Evolutionary conservation across 1,140 invertebrate genomes (phyloP).

Genomic region (Pogonomyrmex californicus): DNA sequence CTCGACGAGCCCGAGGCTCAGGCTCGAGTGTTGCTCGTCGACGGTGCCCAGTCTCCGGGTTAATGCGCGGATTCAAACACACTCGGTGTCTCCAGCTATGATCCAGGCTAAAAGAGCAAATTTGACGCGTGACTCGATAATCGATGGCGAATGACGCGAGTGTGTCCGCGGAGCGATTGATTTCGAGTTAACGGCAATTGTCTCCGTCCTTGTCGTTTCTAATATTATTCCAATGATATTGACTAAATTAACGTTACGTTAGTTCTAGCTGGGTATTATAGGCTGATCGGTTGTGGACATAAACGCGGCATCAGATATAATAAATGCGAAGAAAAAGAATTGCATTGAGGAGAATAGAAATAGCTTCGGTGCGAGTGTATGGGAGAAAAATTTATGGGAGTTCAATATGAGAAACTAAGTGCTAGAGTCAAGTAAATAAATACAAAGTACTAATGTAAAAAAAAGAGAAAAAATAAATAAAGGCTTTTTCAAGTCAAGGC

Average conservation of each 20-base stretch:
- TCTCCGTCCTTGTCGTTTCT: neutral
- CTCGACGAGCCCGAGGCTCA: conserved; percentile 52
- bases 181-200: neutral
- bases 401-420: neutral
- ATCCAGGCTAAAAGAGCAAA: neutral
- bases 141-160: conserved; percentile 4
- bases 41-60: conserved; percentile 32
- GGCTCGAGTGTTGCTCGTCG: conserved; percentile 41
- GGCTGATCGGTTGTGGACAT: neutral
- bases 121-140: neutral
- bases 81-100: neutral
- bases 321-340: neutral
- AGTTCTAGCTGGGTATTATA: neutral
- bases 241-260: neutral
- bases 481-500: neutral
- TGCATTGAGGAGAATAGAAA: neutral
- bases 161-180: neutral
- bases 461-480: neutral
- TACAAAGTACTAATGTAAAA: neutral
- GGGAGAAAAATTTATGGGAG: neutral
- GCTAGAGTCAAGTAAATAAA: neutral
- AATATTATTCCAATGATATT: neutral
- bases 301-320: neutral
- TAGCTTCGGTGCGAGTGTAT: neutral
- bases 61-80: conserved; percentile 39